phyloP scores from a whole-genome alignment of 2,113 vertebrate genomes.

The Tragelaphus imberbis region DNA sequence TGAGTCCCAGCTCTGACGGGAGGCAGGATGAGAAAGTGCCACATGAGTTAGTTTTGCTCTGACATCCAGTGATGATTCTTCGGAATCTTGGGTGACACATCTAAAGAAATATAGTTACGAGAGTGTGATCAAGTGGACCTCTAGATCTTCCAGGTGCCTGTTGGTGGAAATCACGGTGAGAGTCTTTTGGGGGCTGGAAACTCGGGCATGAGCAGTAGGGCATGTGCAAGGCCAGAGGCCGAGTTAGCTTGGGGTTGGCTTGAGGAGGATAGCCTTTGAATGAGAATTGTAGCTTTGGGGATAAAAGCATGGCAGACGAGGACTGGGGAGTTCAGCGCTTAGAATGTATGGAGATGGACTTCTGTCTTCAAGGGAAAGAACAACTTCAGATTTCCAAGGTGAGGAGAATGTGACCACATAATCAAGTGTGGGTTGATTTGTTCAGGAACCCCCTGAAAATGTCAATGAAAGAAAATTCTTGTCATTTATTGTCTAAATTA shows the following conservation, averaged over 20 bases:
- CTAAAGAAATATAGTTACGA: background rate
- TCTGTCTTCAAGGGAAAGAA: background rate
- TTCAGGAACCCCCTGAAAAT: background rate
- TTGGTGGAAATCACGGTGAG: background rate
- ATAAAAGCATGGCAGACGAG: background rate
- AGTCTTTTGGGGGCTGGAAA: too few species aligned
- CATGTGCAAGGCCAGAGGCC: background rate
- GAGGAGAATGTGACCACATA: background rate
- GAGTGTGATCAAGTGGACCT: fast-evolving
- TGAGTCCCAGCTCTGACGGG: background rate
- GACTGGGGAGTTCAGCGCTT: background rate
- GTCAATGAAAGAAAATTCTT: background rate
- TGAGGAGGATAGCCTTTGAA: background rate
- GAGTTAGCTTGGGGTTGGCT: background rate
- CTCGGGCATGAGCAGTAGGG: too few species aligned
- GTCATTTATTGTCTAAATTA: background rate
- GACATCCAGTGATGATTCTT: fast-evolving
- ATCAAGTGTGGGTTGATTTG: background rate
- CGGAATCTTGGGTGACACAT: background rate
- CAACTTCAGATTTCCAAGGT: background rate
- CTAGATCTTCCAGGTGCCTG: background rate
- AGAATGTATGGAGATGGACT: background rate
- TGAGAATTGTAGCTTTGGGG: background rate
- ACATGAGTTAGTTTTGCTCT: background rate
- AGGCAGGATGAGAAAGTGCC: background rate